Conservation (phyloP, 2,797 vertebrate genomes). For the Cheirogaleus major region DNA sequence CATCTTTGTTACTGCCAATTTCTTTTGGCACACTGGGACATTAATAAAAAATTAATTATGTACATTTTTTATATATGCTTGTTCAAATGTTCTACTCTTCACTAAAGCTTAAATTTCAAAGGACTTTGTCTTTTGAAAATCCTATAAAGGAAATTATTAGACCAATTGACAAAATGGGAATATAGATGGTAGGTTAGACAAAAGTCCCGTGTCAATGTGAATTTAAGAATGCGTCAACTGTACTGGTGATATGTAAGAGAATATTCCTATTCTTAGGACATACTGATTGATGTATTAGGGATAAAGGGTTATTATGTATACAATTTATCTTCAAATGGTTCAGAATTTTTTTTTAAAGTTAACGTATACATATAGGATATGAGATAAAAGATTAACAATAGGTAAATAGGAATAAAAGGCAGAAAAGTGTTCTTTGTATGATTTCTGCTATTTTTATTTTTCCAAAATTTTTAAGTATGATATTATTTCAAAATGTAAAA, state of each 20-base stretch:
- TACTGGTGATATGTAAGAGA: neutral
- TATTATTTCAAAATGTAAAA: neutral
- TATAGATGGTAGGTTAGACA: neutral
- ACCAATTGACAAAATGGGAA: neutral
- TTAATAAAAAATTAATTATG: neutral
- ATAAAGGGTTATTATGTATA: neutral
- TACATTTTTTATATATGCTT: neutral
- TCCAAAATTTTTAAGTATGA: neutral
- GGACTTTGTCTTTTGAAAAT: neutral
- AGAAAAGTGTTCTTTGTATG: neutral
- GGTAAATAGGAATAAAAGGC: neutral
- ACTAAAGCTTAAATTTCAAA: neutral
- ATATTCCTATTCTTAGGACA: neutral
- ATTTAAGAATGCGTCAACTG: neutral
- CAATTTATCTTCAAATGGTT: neutral
- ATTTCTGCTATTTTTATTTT: neutral
- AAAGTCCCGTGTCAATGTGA: neutral
- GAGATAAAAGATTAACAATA: neutral
- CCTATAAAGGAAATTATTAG: neutral
- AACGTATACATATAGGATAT: neutral
- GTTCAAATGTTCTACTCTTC: neutral
- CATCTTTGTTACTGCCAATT: neutral
- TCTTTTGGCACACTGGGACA: neutral
- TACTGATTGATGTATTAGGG: neutral
- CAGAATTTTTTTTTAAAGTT: neutral